phyloP scores from a whole-genome alignment of 2,797 vertebrate genomes.

The Eupleurogrammus muticus region DNA sequence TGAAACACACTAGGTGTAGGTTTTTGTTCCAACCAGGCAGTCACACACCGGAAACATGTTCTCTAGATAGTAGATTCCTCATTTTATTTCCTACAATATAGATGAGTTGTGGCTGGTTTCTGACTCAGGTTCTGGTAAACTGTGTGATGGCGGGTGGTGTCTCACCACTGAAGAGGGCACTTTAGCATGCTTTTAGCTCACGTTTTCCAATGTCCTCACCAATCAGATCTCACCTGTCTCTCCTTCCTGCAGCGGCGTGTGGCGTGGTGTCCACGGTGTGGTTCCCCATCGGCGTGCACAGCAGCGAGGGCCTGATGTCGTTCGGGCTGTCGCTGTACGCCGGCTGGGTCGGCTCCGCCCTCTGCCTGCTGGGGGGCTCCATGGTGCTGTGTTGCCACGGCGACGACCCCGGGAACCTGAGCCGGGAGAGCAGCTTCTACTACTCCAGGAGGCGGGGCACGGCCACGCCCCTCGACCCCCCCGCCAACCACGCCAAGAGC shows the following conservation, averaged over 20 bases:
- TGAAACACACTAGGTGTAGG: no score
- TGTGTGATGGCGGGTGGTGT: no score
- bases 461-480: constrained; percentile 74
- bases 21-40: no score
- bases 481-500: constrained; percentile 92
- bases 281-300: constrained; percentile 92
- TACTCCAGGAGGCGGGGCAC: constrained; percentile 86
- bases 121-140: no score
- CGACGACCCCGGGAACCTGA: constrained; percentile 65
- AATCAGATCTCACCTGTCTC: no score
- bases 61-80: no score
- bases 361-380: constrained; percentile 90
- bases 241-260: constrained; percentile 85
- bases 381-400: constrained; percentile 88
- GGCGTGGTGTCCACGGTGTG: constrained; percentile 92
- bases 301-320: constrained; percentile 89
- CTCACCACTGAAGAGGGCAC: no score
- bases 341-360: constrained; percentile 92
- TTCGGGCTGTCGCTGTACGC: constrained; percentile 95
- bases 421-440: constrained; percentile 92
- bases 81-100: no score
- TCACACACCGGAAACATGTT: no score
- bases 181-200: no score
- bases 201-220: no score
- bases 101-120: no score